Base-by-base conservation (phyloP, 1,140 invertebrate species). In the Pogonomyrmex barbatus region DNA sequence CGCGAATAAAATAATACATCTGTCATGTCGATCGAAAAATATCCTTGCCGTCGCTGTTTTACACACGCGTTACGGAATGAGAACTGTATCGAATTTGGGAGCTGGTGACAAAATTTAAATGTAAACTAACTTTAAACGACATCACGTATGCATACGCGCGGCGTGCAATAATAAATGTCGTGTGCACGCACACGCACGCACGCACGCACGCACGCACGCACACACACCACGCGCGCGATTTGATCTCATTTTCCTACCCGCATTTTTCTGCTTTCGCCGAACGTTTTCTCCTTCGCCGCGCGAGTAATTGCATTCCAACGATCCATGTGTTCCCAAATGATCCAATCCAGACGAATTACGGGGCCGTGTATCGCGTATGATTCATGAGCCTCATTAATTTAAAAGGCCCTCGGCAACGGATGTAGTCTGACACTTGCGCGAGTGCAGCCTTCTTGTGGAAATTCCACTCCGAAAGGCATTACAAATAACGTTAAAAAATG, bases 291-390 rank as follows among this genome's bases (percentile, higher is more conserved):
- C 45, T 52, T 1, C 17, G 30, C 42, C 24, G 30, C 17, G 17
- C 42, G 45, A 50, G 79, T 83, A 75, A 83, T 75, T 75, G 54
- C 79, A 75, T 73, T 75, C 54, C 68, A 30, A 14, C 79, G 68
- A 56, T 39, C 50, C 52, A 33, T 45, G 63, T 71, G 78, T 45
- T 73, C 52, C 68, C 70, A 45, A 75, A 83, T 50, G 68, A 73
- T 75, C 42, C 56, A 50, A 47, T 71, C 42, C 68, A 10, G 54
- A 12, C 68, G 68, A 50, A 56, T 62, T 71, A 75, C 79, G 33
- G n/a, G 52, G 42, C 30, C 42, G 52, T 36, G 78, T 47, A 71
- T 82, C 68, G 42, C 12, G 68, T 83, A 56, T 83, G 68, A 83
- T 75, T 75, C 70, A 83, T 17, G 54, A 12, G 39, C 10, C 45